Conservation (phyloP, 2,113 vertebrate species). For the Thunnus thynnus region DNA sequence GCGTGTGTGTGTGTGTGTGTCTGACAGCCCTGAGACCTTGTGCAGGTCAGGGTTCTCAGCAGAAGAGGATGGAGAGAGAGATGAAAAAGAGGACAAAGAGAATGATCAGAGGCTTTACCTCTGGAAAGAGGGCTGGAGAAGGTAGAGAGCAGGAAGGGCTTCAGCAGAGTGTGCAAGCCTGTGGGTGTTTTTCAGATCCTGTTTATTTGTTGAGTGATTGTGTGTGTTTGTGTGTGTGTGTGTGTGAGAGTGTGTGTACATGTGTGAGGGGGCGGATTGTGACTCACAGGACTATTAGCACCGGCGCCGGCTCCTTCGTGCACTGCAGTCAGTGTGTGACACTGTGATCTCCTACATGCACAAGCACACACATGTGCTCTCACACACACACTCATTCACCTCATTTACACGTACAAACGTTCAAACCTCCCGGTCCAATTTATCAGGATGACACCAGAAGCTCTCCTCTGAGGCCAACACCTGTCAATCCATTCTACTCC, state of each 20-base stretch:
- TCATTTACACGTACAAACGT: conserved; percentile 12
- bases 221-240: conserved; percentile 23
- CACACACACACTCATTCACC: background rate
- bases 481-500: conserved; percentile 69
- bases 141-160: conserved; percentile 24
- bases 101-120: conserved; percentile 39
- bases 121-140: conserved; percentile 27
- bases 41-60: conserved; percentile 46
- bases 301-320: conserved; percentile 31
- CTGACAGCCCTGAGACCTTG: conserved; percentile 15
- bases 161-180: conserved; percentile 16
- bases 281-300: conserved; percentile 68
- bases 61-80: conserved; percentile 26
- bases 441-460: conserved; percentile 41
- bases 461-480: conserved; percentile 50
- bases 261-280: conserved; percentile 42
- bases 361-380: background rate
- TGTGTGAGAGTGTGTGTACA: conserved; percentile 16
- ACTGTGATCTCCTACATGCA: conserved; percentile 31
- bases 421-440: conserved; percentile 52
- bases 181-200: conserved; percentile 58
- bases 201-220: conserved; percentile 45
- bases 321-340: conserved; percentile 33
- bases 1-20: background rate
- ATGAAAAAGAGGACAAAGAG: conserved; percentile 31